phyloP scores from a whole-genome alignment of 2,888 invertebrate species.

The Eilema sororculum region DNA sequence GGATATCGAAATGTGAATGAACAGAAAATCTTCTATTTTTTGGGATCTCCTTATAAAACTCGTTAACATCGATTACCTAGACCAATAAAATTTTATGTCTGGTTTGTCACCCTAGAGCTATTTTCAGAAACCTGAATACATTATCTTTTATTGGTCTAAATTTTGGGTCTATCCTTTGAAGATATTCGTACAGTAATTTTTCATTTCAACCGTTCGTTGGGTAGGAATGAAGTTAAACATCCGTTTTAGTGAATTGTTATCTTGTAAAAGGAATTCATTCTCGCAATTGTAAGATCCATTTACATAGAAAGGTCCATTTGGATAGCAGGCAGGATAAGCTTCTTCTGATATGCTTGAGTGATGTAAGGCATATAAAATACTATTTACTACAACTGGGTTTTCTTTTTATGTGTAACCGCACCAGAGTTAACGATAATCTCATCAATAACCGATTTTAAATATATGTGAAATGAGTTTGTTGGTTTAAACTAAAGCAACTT shows the following conservation, averaged over 20 bases:
- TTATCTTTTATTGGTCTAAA: neutral
- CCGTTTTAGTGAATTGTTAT: constrained; percentile 3
- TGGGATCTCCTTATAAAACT: neutral
- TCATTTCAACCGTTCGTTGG: neutral
- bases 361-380: neutral
- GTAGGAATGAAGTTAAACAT: constrained; percentile 1
- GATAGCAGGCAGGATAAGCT: constrained; percentile 4
- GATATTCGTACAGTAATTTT: neutral
- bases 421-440: no score
- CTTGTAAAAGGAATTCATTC: constrained; percentile 4
- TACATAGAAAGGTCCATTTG: constrained; percentile 2
- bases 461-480: neutral
- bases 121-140: neutral
- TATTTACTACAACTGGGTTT: neutral
- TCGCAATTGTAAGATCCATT: neutral
- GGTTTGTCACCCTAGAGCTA: neutral
- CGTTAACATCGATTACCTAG: neutral
- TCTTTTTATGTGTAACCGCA: neutral
- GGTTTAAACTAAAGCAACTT: no score
- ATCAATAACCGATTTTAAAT: no score
- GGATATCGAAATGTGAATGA: no score
- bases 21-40: no score
- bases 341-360: neutral
- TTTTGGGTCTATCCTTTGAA: neutral
- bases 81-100: neutral